A percentile compares a stretch with the other conserved stretches of the same genome.
Conservation (phyloP, 2,113 vertebrate genomes). For the Anguilla rostrata region DNA sequence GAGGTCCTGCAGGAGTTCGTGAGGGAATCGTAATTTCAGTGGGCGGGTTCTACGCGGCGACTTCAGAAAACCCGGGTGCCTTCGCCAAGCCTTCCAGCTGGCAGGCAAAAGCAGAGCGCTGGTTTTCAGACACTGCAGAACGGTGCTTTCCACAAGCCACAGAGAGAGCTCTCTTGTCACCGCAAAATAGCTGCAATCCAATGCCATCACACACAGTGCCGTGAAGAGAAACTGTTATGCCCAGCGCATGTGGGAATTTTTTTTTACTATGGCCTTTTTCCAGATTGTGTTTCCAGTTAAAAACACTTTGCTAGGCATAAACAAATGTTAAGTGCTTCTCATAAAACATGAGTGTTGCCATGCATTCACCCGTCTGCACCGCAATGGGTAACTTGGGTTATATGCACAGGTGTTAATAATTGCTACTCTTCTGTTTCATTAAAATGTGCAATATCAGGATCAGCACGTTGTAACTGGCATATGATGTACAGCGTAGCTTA, state of each 20-base stretch:
- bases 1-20: not conserved
- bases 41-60: not conserved
- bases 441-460: constrained; percentile 16
- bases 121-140: not conserved
- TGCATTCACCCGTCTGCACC: not conserved
- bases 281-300: constrained; percentile 18
- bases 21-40: not conserved
- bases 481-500: not conserved
- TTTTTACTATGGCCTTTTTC: constrained; percentile 3
- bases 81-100: not conserved
- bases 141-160: not conserved
- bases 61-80: not conserved
- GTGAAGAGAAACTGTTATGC: constrained; percentile 24
- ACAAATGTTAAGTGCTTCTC: constrained; percentile 2
- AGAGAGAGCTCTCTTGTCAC: constrained; percentile 2
- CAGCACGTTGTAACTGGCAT: not conserved
- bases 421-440: constrained; percentile 11
- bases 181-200: constrained; percentile 21
- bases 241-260: constrained; percentile 6
- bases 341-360: not conserved
- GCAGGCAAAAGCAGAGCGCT: not conserved
- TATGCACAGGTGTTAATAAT: not conserved
- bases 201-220: constrained; percentile 10
- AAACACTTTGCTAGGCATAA: constrained; percentile 5
- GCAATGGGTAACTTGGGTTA: not conserved